Percentiles rank a stretch among this genome's conserved stretches.
These are phyloP conservation scores for Serinus canaria DNA, from an alignment of 2,113 vertebrate genomes.

Conservation along the genomic window DNA sequence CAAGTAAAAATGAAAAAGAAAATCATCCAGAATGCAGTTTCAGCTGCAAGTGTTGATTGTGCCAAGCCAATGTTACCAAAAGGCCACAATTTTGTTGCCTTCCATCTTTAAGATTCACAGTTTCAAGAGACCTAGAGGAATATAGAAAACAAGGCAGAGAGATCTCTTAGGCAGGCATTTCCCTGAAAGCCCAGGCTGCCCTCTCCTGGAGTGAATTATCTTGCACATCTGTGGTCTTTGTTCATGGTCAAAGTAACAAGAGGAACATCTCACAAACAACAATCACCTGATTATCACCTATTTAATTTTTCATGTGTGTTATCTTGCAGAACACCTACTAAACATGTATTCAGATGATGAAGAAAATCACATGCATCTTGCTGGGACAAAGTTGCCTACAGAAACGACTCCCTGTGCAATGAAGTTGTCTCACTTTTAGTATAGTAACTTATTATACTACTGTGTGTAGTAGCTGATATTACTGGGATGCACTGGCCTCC, in stretches of 20 bases:
- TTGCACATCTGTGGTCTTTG: neutral
- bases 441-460: neutral
- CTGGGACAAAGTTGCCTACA: neutral
- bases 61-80: neutral
- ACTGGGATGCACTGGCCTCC: neutral
- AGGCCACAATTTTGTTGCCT: neutral
- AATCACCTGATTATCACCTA: neutral
- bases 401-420: neutral
- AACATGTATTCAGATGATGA: neutral
- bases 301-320: neutral
- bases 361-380: neutral
- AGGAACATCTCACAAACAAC: neutral
- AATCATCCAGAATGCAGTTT: neutral
- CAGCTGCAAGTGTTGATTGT: neutral
- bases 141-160: neutral
- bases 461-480: neutral
- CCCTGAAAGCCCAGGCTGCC: constrained; percentile 20
- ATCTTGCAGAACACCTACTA: neutral
- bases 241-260: neutral
- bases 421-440: neutral
- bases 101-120: neutral
- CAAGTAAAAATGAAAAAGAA: neutral
- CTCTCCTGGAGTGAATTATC: constrained; percentile 15
- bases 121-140: neutral
- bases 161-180: neutral